phyloP scores from a whole-genome alignment of 1,140 invertebrate genomes.

The Cardiocondyla obscurior region DNA sequence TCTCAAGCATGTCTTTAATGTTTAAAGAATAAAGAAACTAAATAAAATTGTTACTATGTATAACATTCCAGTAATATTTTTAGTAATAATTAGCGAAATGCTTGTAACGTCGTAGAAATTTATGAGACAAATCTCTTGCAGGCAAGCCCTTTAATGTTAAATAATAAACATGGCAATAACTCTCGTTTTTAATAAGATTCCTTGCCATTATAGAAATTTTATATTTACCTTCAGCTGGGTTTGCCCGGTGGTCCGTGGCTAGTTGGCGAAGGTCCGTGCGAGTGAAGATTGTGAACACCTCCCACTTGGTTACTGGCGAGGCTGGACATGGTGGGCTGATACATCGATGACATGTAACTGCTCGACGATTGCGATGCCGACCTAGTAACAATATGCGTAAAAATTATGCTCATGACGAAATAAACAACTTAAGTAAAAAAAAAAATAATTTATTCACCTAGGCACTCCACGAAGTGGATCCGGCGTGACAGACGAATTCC shows the following conservation, averaged over 20 bases:
- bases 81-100: background rate
- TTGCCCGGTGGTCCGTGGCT: conserved; percentile 75
- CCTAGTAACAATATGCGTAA: conserved; percentile 36
- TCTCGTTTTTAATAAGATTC: background rate
- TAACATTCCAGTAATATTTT: background rate
- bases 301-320: conserved; percentile 75
- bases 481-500: conserved; percentile 82
- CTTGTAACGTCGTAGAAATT: background rate
- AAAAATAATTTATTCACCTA: conserved; percentile 70
- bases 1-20: conserved; percentile 55
- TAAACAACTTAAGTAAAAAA: background rate
- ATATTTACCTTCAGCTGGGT: conserved; percentile 77
- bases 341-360: conserved; percentile 76
- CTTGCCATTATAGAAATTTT: conserved; percentile 17
- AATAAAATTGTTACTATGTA: background rate
- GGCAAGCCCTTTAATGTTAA: background rate
- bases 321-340: conserved; percentile 73
- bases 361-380: conserved; percentile 73
- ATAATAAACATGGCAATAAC: background rate
- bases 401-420: background rate
- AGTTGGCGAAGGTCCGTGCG: conserved; percentile 75
- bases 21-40: background rate
- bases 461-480: conserved; percentile 81
- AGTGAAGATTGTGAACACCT: conserved; percentile 76
- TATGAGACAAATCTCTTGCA: conserved; percentile 20